Base-by-base conservation (phyloP, 2,797 vertebrate genomes). In the Cacajao melanocephalus region DNA sequence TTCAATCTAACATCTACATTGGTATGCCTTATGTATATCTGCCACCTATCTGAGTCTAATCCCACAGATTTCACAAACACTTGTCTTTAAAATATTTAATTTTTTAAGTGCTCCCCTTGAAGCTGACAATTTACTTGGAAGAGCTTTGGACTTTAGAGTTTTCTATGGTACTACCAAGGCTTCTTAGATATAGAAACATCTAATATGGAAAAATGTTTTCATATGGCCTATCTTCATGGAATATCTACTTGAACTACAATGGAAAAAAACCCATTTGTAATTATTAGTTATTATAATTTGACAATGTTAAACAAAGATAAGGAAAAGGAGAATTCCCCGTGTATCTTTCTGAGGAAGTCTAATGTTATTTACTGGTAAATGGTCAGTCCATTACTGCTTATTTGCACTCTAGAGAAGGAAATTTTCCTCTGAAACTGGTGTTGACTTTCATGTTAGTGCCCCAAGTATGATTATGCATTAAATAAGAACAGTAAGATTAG, bases 371-470 rank as follows among this genome's bases (percentile, higher is more conserved):
- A 88, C 88, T 48, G 44, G 76, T 94, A 83, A 93, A 64, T 81
- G 95, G 90, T 24, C 41, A 92, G 78, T 41, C 20, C 24, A 36
- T 78, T 39, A 22, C 17, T 70, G 58, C 28, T 96, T 96, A 92
- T 93, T 92, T 96, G 48, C 20, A 87, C 58, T 39, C 90, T 12
- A 67, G 52, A 93, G 91, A 84, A 33, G 22, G 46, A 94, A 39
- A 64, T 72, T 88, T 95, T 95, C 81, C 81, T 73, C 88, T 88
- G 88, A 92, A 84, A 88, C 80, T 50, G 22, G 64, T 88, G 81
- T 36, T 94, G 57, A 94, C 61, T 46, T 85, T 85, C 28, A 67
- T 19, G 17, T 75, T 50, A 89, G 48, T 46, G n/a, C 58, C 39
- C 73, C 48, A 72, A 11, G 44, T 72, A 78, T 93, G 67, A 96